phyloP scores from a whole-genome alignment of 2,797 vertebrate species.

The Platalea minor region DNA sequence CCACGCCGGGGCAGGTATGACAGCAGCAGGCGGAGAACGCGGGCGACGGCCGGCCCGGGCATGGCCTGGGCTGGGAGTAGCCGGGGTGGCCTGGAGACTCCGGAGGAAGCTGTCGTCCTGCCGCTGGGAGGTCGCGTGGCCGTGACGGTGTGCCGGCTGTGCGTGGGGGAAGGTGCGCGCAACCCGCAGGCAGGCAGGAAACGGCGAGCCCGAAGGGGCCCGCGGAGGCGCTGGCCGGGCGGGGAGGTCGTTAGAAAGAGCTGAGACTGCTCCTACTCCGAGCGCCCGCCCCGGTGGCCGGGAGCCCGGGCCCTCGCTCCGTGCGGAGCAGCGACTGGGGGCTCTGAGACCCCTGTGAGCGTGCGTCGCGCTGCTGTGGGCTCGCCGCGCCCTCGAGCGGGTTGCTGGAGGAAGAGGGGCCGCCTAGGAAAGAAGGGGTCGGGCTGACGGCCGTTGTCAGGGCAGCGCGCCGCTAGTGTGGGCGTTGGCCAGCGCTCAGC shows the following conservation, averaged over 20 bases:
- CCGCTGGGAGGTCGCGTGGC: neutral
- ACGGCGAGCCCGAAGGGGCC: too few relatives aligned
- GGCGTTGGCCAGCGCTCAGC: neutral
- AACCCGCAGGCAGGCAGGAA: neutral
- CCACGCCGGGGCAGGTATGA: neutral
- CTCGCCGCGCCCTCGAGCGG: neutral
- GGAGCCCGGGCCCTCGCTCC: too few relatives aligned
- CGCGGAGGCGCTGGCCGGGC: fast-evolving
- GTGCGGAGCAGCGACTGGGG: fast-evolving
- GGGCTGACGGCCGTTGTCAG: neutral
- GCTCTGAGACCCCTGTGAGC: too few relatives aligned
- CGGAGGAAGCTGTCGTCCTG: fast-evolving
- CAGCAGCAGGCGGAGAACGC: neutral
- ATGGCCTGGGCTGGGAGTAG: neutral
- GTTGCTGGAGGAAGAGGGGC: too few relatives aligned
- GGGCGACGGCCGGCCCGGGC: too few relatives aligned
- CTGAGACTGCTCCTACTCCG: neutral
- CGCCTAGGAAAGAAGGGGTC: too few relatives aligned
- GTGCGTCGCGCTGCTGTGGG: fast-evolving
- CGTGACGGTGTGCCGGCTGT: fast-evolving
- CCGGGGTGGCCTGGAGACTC: too few relatives aligned
- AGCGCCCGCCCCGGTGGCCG: too few relatives aligned
- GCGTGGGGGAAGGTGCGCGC: too few relatives aligned
- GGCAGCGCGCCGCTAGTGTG: too few relatives aligned
- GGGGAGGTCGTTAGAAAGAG: neutral